These are phyloP conservation scores for Diplosoma virens DNA, from an alignment of 23 tunicate genomes.

Conservation along the genomic window DNA sequence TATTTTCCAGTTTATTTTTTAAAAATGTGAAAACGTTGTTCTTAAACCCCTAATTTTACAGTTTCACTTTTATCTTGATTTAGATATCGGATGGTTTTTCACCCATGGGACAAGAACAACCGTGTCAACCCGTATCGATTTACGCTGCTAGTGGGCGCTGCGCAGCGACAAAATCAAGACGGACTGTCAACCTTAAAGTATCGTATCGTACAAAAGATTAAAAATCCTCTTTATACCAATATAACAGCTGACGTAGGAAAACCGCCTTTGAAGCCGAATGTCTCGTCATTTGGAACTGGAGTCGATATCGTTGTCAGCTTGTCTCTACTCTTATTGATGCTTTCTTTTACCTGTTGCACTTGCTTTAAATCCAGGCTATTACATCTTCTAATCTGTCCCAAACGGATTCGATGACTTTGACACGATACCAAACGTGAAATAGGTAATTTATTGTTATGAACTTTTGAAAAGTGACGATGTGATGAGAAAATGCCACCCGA, in stretches of 20 bases:
- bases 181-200: slow-evolving; percentile 54
- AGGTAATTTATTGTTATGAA: not conserved
- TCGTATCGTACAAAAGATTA: slow-evolving; percentile 12
- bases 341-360: slow-evolving; percentile 54
- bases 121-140: slow-evolving; percentile 72
- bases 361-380: slow-evolving; percentile 60
- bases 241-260: slow-evolving; percentile 71
- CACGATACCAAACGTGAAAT: not conserved
- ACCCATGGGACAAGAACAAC: slow-evolving; percentile 74
- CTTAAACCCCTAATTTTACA: not conserved
- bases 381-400: slow-evolving; percentile 48
- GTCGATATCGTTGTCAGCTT: slow-evolving; percentile 58
- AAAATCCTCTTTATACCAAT: slow-evolving; percentile 55
- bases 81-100: slow-evolving; percentile 80
- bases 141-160: slow-evolving; percentile 69
- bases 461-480: no score
- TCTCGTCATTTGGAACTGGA: slow-evolving; percentile 49
- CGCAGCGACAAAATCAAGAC: slow-evolving; percentile 58
- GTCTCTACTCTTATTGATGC: slow-evolving; percentile 43
- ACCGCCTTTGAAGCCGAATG: slow-evolving; percentile 42
- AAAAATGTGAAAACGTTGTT: not conserved
- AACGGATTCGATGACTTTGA: slow-evolving; percentile 31
- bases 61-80: not conserved
- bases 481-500: no score
- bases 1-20: not conserved